phyloP scores from a whole-genome alignment of 2,113 vertebrate species.

The Megalops atlanticus region DNA sequence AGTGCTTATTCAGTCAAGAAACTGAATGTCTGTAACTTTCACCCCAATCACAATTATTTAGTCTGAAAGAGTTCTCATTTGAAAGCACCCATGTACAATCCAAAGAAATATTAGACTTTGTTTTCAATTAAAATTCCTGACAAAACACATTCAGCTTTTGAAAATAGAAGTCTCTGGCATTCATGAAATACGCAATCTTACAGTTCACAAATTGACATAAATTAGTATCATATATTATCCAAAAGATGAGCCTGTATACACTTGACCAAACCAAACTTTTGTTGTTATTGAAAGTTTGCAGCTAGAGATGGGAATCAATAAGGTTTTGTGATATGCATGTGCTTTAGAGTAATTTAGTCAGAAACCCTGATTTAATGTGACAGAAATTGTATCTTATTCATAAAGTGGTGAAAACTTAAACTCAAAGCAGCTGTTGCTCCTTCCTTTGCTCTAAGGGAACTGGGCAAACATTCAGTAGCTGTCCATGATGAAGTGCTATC shows the following conservation, averaged over 20 bases:
- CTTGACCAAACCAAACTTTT: too few relatives aligned
- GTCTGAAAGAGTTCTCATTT: neutral
- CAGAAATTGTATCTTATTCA: conserved; percentile 32
- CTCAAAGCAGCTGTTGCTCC: conserved; percentile 45
- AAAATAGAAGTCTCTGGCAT: neutral
- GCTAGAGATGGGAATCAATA: neutral
- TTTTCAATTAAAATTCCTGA: neutral
- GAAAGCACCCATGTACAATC: neutral
- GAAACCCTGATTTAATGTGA: conserved; percentile 33
- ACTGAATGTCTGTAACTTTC: neutral
- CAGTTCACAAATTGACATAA: neutral
- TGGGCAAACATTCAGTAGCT: conserved; percentile 18
- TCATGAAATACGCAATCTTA: neutral
- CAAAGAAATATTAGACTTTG: neutral
- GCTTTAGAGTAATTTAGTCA: conserved; percentile 33
- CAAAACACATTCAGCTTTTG: neutral
- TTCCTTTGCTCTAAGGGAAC: conserved; percentile 6
- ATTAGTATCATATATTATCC: neutral
- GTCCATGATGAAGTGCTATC: neutral
- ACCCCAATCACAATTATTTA: neutral
- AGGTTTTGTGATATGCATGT: conserved; percentile 20
- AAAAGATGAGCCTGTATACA: neutral
- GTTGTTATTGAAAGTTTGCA: neutral
- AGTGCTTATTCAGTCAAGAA: neutral
- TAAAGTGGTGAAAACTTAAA: conserved; percentile 36